Evolutionary conservation across 2,113 vertebrate species (phyloP).

Genomic region (Poeciliopsis turrubarensis): DNA sequence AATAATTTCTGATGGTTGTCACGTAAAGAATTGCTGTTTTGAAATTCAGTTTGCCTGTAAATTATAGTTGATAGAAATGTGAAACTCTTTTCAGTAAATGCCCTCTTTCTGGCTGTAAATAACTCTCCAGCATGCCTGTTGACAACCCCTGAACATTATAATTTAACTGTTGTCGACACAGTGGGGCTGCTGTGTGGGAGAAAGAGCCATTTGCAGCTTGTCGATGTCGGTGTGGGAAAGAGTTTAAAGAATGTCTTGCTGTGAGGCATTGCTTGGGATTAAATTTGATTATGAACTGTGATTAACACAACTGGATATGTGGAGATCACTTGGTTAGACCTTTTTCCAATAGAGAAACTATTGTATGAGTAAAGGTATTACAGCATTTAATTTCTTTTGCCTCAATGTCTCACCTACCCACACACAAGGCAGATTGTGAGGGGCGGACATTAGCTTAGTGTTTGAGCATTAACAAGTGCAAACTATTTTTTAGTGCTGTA

Average conservation of each 20-base stretch:
- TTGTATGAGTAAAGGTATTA: not conserved
- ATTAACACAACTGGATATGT: conserved; percentile 11
- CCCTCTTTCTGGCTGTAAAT: not conserved
- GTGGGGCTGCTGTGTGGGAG: conserved; percentile 1
- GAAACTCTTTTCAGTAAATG: not conserved
- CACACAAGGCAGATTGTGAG: not conserved
- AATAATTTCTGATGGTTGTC: too few relatives aligned
- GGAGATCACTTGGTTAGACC: not conserved
- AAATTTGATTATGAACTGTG: conserved; percentile 11
- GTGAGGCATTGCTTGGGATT: not conserved
- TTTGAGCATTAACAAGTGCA: conserved; percentile 5
- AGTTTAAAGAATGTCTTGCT: not conserved
- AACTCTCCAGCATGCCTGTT: not conserved
- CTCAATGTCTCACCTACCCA: not conserved
- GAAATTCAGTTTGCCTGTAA: not conserved
- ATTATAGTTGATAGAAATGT: not conserved
- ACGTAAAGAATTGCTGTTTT: too few relatives aligned
- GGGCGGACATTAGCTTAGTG: conserved; percentile 3
- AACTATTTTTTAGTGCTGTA: conserved; percentile 22
- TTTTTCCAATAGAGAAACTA: not conserved
- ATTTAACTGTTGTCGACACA: conserved; percentile 1
- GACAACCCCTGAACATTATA: not conserved
- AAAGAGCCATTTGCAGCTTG: not conserved
- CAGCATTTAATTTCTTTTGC: not conserved
- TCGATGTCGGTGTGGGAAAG: conserved; percentile 12